Base-by-base conservation (phyloP, 1,140 invertebrate species). In the Sinella curviseta region DNA sequence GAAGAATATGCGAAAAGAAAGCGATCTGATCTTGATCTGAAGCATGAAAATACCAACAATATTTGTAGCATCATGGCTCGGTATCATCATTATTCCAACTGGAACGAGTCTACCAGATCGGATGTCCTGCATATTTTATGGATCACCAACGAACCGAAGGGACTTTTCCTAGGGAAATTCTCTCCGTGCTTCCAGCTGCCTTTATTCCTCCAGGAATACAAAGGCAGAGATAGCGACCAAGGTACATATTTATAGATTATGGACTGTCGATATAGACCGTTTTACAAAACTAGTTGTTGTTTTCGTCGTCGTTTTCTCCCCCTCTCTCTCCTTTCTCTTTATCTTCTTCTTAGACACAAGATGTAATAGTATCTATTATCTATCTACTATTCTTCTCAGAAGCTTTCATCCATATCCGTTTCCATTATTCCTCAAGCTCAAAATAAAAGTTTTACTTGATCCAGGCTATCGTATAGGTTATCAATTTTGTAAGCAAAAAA, bases 91-190 rank as follows among this genome's bases (percentile, higher is more conserved):
- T n/a, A n/a, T n/a, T n/a, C n/a, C n/a, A n/a, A n/a, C n/a, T n/a
- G n/a, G n/a, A n/a, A n/a, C n/a, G n/a, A n/a, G n/a, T 48, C 17
- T 48, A 8, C 4, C 39, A 48, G 55, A 3, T 26, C 24, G 55
- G 24, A 14, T 60, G 55, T 60, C 24, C 24, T 60, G 24, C 55
- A 60, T 60, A 60, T 60, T 60, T 60, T 60, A 60, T 60, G 55
- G 55, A 60, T 60, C 55, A 60, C 14, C 55, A n/a, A n/a, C n/a
- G 55, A 60, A 60, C 55, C 55, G 3, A 17, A 48, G 39, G 39
- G 39, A 17, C 4, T n/a, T n/a, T 48, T 48, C 39, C 39, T 48
- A 48, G 39, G 39, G 39, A 48, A 48, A 48, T 48, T 48, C 17
- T 48, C 4, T 48, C 17, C 39, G 4, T 17, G 17, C 17, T 48